Evolutionary conservation across 2,888 invertebrate species (phyloP).

Genomic region (Cephus rjabovi): DNA sequence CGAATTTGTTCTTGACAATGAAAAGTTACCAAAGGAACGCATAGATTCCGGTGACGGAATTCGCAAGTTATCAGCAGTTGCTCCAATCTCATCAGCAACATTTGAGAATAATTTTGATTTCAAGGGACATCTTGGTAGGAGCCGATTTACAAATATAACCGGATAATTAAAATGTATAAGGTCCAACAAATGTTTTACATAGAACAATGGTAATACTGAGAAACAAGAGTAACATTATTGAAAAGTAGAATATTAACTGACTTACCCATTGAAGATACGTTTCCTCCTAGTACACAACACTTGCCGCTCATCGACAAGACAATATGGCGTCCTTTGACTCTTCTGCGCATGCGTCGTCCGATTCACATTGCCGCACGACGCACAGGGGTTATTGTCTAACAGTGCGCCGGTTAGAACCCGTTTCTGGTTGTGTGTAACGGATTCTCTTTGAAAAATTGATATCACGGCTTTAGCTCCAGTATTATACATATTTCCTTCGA

Average conservation of each 20-base stretch:
- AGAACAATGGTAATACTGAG: neutral
- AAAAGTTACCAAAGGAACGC: neutral
- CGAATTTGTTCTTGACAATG: neutral
- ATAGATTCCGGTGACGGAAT: neutral
- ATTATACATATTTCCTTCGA: neutral
- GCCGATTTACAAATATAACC: neutral
- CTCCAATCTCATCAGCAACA: neutral
- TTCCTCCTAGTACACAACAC: neutral
- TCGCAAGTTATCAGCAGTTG: neutral
- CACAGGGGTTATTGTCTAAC: neutral
- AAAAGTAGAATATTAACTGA: neutral
- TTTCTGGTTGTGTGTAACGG: neutral
- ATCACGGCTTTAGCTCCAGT: neutral
- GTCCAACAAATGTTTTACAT: neutral
- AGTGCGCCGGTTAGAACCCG: neutral
- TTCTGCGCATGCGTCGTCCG: neutral
- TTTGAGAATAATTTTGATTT: neutral
- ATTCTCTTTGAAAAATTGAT: neutral
- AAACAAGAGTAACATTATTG: constrained; percentile 1
- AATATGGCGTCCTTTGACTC: neutral
- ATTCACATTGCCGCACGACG: neutral
- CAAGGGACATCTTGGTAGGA: neutral
- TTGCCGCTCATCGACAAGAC: neutral
- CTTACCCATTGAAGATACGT: neutral
- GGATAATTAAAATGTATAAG: neutral